These are phyloP conservation scores for Drosophila tripunctata DNA, from an alignment of 2,888 invertebrate species.

Conservation along the genomic window DNA sequence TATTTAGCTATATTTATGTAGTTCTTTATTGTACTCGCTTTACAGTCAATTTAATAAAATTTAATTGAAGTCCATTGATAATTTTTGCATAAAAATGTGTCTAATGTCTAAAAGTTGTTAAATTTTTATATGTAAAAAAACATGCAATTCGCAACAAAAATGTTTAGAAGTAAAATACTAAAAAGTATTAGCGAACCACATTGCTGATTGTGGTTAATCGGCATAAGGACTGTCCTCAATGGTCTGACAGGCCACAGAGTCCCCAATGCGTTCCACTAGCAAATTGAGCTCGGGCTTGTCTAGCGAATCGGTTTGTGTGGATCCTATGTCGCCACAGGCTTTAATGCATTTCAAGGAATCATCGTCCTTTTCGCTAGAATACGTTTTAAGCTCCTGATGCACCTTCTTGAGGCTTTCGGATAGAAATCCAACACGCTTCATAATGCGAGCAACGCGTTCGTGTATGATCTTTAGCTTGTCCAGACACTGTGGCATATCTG, in stretches of 20 bases:
- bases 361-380: neutral
- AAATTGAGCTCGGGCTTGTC: conserved; percentile 17
- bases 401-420: conserved; percentile 11
- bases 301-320: conserved; percentile 27
- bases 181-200: neutral
- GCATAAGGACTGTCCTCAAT: conserved; percentile 5
- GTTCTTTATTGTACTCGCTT: neutral
- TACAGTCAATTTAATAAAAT: conserved; percentile 21
- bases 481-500: neutral
- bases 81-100: neutral
- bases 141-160: neutral
- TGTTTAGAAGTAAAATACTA: neutral
- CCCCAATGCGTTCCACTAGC: conserved; percentile 27
- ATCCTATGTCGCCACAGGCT: conserved; percentile 2
- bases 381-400: conserved; percentile 6
- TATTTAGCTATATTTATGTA: neutral
- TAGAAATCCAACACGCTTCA: conserved; percentile 19
- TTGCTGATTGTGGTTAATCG: conserved; percentile 2
- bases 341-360: neutral
- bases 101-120: neutral
- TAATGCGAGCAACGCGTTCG: conserved; percentile 37
- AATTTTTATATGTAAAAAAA: too few species aligned
- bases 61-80: too few species aligned
- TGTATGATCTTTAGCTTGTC: conserved; percentile 35
- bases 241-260: conserved; percentile 35